Evolutionary conservation across 1,140 invertebrate genomes (phyloP).

Genomic region (Elymnias hypermnestra): DNA sequence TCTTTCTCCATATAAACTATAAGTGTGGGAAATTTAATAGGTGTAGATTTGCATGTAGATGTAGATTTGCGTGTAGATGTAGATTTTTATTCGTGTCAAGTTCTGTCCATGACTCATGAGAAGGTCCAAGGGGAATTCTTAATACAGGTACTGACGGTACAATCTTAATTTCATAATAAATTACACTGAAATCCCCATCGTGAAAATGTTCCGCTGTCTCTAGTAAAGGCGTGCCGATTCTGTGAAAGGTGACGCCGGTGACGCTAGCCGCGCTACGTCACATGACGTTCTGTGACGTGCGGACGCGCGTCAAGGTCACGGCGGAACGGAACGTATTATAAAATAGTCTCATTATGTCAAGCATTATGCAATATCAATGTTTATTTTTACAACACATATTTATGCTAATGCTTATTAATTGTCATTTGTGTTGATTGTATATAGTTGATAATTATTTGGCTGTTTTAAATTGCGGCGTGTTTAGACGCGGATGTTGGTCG

Average conservation of each 20-base stretch:
- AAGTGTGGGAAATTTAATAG: too few relatives aligned
- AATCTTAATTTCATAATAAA: background rate
- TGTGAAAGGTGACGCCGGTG: slow-evolving; percentile 29
- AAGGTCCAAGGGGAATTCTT: background rate
- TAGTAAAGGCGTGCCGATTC: slow-evolving; percentile 20
- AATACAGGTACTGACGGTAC: background rate
- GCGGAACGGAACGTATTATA: slow-evolving; percentile 38
- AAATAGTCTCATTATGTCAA: slow-evolving; percentile 41
- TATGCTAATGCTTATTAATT: slow-evolving; percentile 3
- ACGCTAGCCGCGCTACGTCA: slow-evolving; percentile 23
- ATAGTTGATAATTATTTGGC: slow-evolving; percentile 4
- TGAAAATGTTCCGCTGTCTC: slow-evolving; percentile 13
- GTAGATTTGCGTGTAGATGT: too few relatives aligned
- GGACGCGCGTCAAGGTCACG: slow-evolving; percentile 28
- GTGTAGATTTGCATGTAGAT: too few relatives aligned
- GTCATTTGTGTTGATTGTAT: background rate
- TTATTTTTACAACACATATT: slow-evolving; percentile 19
- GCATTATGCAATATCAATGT: slow-evolving; percentile 27
- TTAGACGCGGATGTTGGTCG: slow-evolving; percentile 19
- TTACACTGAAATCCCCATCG: slow-evolving; percentile 14
- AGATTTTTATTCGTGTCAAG: too few relatives aligned
- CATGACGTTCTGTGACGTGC: slow-evolving; percentile 30
- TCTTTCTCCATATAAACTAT: too few relatives aligned
- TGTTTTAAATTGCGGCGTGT: background rate
- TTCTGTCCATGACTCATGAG: too few relatives aligned